phyloP scores from a whole-genome alignment of 2,888 invertebrate genomes.

The Anaspis maculata region DNA sequence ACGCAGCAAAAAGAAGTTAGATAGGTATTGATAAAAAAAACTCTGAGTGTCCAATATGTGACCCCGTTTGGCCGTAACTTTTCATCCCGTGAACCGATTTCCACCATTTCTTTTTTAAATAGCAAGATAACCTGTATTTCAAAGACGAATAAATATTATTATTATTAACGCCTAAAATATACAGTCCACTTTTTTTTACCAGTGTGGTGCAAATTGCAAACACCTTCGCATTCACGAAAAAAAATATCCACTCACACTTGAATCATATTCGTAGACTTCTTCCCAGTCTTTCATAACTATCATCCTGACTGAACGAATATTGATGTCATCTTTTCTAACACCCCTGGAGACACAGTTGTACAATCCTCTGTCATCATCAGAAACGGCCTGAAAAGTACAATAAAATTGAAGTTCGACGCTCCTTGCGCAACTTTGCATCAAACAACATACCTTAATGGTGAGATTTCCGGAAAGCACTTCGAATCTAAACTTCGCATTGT shows the following conservation, averaged over 20 bases:
- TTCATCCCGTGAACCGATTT: too few species aligned
- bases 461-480: constrained; percentile 61
- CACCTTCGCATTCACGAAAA: not conserved
- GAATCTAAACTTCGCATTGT: constrained; percentile 59
- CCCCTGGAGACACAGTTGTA: constrained; percentile 58
- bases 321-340: constrained; percentile 43
- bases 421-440: too few species aligned
- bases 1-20: too few species aligned
- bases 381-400: constrained; percentile 20
- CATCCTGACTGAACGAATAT: constrained; percentile 52
- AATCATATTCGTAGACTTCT: constrained; percentile 23
- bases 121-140: constrained; percentile 1
- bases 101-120: not conserved
- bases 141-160: too few species aligned
- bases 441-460: constrained; percentile 57
- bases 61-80: too few species aligned
- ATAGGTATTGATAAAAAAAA: too few species aligned
- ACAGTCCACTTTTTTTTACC: too few species aligned
- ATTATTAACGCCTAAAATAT: too few species aligned
- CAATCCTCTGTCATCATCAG: constrained; percentile 49
- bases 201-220: too few species aligned
- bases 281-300: constrained; percentile 46
- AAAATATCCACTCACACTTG: constrained; percentile 18
- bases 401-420: too few species aligned
- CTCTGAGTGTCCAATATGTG: too few species aligned